Evolutionary conservation across 2,113 vertebrate genomes (phyloP).

Genomic region (Pardalotus punctatus): DNA sequence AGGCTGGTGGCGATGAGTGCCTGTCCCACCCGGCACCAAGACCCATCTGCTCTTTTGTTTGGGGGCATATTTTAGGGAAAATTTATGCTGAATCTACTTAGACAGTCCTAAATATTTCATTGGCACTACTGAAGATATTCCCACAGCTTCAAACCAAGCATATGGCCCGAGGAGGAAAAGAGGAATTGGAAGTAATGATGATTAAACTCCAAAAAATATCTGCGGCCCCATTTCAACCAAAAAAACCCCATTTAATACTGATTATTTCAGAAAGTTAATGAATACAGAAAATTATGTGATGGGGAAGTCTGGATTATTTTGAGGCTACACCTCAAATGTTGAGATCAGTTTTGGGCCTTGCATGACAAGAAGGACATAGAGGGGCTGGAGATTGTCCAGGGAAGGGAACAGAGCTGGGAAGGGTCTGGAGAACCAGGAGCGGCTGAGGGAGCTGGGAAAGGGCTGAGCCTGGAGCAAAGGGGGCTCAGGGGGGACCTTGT

Average conservation of each 20-base stretch:
- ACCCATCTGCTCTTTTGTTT: slow-evolving; percentile 27
- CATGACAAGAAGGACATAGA: rapidly evolving
- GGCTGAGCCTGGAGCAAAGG: neutral
- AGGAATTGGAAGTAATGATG: neutral
- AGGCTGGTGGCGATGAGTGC: neutral
- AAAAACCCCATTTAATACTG: neutral
- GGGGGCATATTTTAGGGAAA: neutral
- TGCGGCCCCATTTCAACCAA: neutral
- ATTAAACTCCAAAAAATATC: neutral
- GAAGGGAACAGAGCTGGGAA: rapidly evolving
- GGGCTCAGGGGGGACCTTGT: neutral
- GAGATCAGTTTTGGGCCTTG: neutral
- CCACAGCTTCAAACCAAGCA: slow-evolving; percentile 12
- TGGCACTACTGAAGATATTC: slow-evolving; percentile 2
- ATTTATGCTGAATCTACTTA: slow-evolving; percentile 22
- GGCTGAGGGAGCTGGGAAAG: neutral
- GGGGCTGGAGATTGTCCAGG: rapidly evolving
- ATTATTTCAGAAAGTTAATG: neutral
- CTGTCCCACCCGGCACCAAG: neutral
- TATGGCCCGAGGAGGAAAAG: neutral
- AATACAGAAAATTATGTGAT: neutral
- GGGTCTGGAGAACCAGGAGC: rapidly evolving
- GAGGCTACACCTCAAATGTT: neutral
- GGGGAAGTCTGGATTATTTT: neutral
- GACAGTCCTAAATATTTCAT: slow-evolving; percentile 50